Evolutionary conservation across 2,797 vertebrate genomes (phyloP), one percentile per base, ranked within the genome.

Genomic region (Cynopterus sphinx): DNA sequence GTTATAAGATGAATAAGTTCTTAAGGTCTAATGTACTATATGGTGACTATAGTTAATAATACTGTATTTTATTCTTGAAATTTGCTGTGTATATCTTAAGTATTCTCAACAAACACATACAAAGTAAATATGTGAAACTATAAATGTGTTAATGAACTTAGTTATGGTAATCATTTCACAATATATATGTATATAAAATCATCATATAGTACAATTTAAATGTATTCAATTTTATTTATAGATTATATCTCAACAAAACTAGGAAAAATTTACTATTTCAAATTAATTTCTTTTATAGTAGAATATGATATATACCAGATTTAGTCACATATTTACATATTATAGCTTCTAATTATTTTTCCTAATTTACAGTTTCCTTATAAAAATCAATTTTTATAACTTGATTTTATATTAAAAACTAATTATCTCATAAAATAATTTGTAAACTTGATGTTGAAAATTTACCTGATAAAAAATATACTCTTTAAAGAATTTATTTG

Each of bases 331-430:
- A 87, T 55, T 94, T 63, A 75, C 4, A 73, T 84, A 96, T 97
- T 96, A 96, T 97, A 97, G 79, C 39, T 94, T 94, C 86, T 95
- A 97, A 95, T 97, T 96, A 78, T 89, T 94, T 65, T 97, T 95
- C 16, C 98, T 91, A 68, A 59, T 5, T 61, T 82, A 0, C 68
- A 59, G 68, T 84, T 95, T 97, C 96, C 36, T 83, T 92, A 96
- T 95, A 96, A 77, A 97, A 96, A 88, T 49, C 41, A 67, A 63
- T 93, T 96, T 68, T 81, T 89, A 51, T 75, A 81, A 49, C 41
- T 92, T 96, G 36, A 68, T 97, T 97, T 82, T 21, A 86, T 94
- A 73, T 95, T 71, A 77, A 97, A 33, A 88, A 93, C 51, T 43
- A 96, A 93, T 83, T 46, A 68, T 63, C 22, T 4, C 17, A 68